Base-by-base conservation (phyloP, 2,113 vertebrate species). In the Cricetomys ansorgei region DNA sequence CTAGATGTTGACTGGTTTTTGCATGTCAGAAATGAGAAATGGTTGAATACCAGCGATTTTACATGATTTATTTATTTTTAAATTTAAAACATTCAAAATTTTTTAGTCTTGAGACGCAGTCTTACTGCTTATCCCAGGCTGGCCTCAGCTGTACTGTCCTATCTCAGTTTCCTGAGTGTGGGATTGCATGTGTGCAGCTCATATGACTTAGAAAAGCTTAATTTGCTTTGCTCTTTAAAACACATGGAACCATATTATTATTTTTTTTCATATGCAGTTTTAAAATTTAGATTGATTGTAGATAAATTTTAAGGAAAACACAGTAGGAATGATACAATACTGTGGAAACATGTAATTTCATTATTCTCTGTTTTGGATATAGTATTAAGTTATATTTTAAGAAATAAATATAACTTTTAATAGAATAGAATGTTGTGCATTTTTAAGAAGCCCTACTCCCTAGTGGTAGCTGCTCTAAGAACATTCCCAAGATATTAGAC, bases 261-360 rank as follows among this genome's bases (percentile, higher is more conserved):
- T 67, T 55, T 73, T 95, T 79, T 90, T 86, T 65, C 27, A 5
- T 69, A 73, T 83, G 65, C 94, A 93, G 53, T 79, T 95, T 92
- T 45, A 88, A 95, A 94, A 80, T 92, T 69, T 53, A 87, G 2
- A 80, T 16, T 17, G 7, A 88, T 70, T 80, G 31, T 88, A 92
- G 40, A 53, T 79, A 87, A 53, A 89, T 73, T 50, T 50, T 53
- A 83, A 92, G 50, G 67, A 79, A 77, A 93, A 93, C 40, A 50
- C 2, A 91, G 4, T 92, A 34, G 72, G 67, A 83, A 53, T 87
- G 45, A 95, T 86, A 85, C 40, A 91, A 48, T 73, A 50, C n/a
- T 75, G 7, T 89, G 89, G 40, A 93, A 21, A 80, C 37, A 8
- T 88, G 15, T 81, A 81, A 72, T 89, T 83, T 87, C 12, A 64